Evolutionary conservation across 2,888 invertebrate species (phyloP).

Genomic region (Eristalis arbustorum): DNA sequence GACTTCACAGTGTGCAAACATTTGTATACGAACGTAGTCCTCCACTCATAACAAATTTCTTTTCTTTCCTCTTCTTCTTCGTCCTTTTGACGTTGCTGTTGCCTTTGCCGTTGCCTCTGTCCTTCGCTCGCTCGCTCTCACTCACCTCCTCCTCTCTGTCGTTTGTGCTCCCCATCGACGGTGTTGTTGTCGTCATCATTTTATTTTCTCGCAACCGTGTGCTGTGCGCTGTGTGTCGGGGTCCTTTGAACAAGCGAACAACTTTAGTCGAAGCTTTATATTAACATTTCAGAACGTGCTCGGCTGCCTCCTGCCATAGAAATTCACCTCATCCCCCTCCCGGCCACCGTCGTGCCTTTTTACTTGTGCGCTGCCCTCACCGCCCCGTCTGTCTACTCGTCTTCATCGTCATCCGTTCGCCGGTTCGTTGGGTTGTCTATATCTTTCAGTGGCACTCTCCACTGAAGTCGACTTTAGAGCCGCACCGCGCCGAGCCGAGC

Average conservation of each 20-base stretch:
- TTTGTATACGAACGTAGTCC: slow-evolving; percentile 59
- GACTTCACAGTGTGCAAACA: slow-evolving; percentile 60
- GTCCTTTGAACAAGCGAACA: slow-evolving; percentile 61
- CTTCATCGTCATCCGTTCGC: background rate
- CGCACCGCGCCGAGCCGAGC: too few species aligned
- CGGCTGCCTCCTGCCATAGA: background rate
- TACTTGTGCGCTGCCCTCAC: too few species aligned
- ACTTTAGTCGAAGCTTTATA: slow-evolving; percentile 61
- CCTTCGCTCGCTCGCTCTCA: background rate
- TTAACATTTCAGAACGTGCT: slow-evolving; percentile 55
- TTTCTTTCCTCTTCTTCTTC: slow-evolving; percentile 21
- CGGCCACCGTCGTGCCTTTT: too few species aligned
- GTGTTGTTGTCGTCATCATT: slow-evolving; percentile 20
- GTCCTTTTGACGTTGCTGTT: background rate
- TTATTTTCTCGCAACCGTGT: slow-evolving; percentile 53
- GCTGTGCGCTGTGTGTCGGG: slow-evolving; percentile 47
- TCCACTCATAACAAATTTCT: slow-evolving; percentile 58
- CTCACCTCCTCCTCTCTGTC: slow-evolving; percentile 9
- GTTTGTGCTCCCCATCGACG: background rate
- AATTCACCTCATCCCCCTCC: background rate
- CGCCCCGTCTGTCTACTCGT: background rate
- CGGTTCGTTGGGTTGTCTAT: background rate
- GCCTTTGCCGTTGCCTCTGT: background rate
- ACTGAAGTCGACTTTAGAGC: slow-evolving; percentile 46
- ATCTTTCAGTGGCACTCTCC: slow-evolving; percentile 34